phyloP scores from a whole-genome alignment of 2,797 vertebrate species.

The Leucoraja ocellata region DNA sequence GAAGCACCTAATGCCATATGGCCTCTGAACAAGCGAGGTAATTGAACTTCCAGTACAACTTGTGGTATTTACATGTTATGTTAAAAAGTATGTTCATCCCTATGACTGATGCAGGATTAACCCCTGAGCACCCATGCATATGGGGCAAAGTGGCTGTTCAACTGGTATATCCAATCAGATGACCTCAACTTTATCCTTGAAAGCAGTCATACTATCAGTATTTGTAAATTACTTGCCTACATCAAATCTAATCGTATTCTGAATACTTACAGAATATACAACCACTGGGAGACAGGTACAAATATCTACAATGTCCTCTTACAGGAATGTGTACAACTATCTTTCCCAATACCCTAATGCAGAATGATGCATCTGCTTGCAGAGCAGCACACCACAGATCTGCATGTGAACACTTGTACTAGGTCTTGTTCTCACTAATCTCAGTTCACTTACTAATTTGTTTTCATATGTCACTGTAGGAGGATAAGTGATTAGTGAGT shows the following conservation, averaged over 20 bases:
- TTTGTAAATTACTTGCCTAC: not conserved
- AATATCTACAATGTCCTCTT: not conserved
- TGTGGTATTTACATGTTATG: not conserved
- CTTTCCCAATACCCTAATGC: not conserved
- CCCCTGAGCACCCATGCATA: not conserved
- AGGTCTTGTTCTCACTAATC: not conserved
- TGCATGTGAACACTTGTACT: not conserved
- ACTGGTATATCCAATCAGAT: not conserved
- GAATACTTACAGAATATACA: not conserved
- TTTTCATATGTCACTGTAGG: not conserved
- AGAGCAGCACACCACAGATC: not conserved
- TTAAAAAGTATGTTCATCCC: not conserved
- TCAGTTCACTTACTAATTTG: not conserved
- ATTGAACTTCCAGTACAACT: not conserved
- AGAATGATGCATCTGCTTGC: not conserved
- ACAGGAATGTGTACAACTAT: not conserved
- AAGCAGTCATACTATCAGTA: not conserved
- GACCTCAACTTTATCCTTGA: not conserved
- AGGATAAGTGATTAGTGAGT: no score
- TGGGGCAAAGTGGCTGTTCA: no score
- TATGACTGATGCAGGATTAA: not conserved
- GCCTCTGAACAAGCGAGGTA: constrained; percentile 10
- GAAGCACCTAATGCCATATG: not conserved
- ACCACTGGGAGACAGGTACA: no score
- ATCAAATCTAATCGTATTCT: no score